Percentiles rank a stretch among this genome's conserved stretches.
Evolutionary conservation across 2,797 vertebrate species (phyloP).

Genomic region (Halcyon smyrnensis): DNA sequence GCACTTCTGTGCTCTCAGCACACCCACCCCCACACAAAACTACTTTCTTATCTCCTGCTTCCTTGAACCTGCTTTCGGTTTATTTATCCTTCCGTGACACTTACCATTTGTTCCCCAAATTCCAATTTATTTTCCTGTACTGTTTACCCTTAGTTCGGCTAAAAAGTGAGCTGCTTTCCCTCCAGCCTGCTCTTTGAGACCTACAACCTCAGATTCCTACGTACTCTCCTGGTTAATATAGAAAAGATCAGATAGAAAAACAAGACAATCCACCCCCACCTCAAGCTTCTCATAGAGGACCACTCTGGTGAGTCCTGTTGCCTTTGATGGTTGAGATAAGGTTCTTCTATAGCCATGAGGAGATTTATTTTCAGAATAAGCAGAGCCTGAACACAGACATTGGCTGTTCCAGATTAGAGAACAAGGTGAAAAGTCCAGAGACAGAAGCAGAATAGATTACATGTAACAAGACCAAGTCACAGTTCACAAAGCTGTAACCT

Average conservation of each 20-base stretch:
- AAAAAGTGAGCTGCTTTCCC: not conserved
- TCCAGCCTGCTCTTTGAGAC: not conserved
- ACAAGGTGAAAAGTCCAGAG: not conserved
- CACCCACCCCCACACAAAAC: not conserved
- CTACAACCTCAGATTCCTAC: not conserved
- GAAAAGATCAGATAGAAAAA: not conserved
- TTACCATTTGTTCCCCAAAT: not conserved
- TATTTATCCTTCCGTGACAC: not conserved
- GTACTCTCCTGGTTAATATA: not conserved
- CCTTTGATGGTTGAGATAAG: not conserved
- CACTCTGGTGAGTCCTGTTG: not conserved
- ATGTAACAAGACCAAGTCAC: accelerated
- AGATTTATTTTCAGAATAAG: not conserved
- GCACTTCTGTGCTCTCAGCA: not conserved
- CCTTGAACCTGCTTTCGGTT: not conserved
- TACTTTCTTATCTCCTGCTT: not conserved
- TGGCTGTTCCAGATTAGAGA: not conserved
- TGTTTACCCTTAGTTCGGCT: not conserved
- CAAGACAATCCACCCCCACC: not conserved
- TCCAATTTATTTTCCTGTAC: not conserved
- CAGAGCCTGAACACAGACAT: not conserved
- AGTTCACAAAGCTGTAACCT: not conserved
- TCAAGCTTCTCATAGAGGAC: not conserved
- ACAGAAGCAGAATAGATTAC: not conserved
- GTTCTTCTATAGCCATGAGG: not conserved